These are phyloP conservation scores for Ceratina calcarata DNA, from an alignment of 1,140 invertebrate species.

Conservation along the genomic window DNA sequence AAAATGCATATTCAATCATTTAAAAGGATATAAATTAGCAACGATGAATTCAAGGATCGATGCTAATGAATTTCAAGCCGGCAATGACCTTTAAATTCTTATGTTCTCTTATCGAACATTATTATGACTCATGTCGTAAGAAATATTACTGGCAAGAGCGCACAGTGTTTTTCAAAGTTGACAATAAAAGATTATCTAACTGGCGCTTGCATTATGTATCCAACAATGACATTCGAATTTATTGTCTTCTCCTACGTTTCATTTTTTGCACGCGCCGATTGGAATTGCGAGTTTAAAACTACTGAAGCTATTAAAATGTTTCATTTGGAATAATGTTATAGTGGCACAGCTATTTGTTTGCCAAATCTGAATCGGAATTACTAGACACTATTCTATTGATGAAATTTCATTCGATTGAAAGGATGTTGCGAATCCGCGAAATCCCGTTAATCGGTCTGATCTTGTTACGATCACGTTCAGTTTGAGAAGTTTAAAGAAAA, in stretches of 20 bases:
- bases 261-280: not conserved
- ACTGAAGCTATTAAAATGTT: no score
- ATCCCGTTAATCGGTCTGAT: conserved; percentile 41
- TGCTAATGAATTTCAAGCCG: not conserved
- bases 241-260: not conserved
- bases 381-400: not conserved
- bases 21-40: not conserved
- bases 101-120: not conserved
- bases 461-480: not conserved
- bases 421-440: not conserved
- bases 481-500: not conserved
- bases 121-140: not conserved
- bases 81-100: not conserved
- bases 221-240: not conserved
- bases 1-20: not conserved
- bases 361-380: not conserved
- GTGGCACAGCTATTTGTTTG: not conserved
- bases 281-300: not conserved
- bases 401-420: not conserved
- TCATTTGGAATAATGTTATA: not conserved
- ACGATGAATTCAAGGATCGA: not conserved
- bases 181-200: not conserved
- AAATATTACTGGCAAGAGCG: not conserved
- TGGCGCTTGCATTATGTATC: not conserved
- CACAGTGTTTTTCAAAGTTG: not conserved